Percentiles rank a stretch among this genome's conserved stretches.
Conservation (phyloP, 2,888 invertebrate genomes). For the Octodonta nipae region DNA sequence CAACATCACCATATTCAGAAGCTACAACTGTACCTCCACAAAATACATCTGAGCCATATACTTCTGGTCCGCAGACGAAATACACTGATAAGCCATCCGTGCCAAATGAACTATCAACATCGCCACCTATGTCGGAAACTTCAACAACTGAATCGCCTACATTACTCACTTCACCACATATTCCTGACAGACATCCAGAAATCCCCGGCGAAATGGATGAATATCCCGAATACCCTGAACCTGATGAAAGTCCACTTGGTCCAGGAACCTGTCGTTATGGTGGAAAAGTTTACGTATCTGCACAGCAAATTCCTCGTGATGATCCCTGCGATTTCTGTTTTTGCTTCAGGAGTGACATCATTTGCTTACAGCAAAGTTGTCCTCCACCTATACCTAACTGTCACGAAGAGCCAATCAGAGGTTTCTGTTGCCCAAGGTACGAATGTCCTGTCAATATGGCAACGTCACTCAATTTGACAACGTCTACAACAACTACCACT, state of each 20-base stretch:
- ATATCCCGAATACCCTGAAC: conserved; percentile 40
- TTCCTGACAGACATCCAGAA: conserved; percentile 15
- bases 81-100: conserved; percentile 15
- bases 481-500: conserved; percentile 78
- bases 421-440: conserved; percentile 89
- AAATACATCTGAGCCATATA: conserved; percentile 12
- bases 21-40: conserved; percentile 8
- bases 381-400: conserved; percentile 87
- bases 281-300: conserved; percentile 84
- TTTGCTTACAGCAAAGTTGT: conserved; percentile 88
- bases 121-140: conserved; percentile 16
- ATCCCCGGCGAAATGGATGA: conserved; percentile 25
- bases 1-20: conserved; percentile 8
- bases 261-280: conserved; percentile 86
- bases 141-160: background rate
- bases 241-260: conserved; percentile 64
- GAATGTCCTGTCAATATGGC: conserved; percentile 87
- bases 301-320: conserved; percentile 86
- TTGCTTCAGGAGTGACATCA: conserved; percentile 91
- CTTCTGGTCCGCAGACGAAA: conserved; percentile 16
- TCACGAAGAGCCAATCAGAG: conserved; percentile 81
- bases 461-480: conserved; percentile 64
- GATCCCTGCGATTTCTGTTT: conserved; percentile 94
- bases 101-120: conserved; percentile 27
- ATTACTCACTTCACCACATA: background rate